Evolutionary conservation across 2,113 vertebrate genomes (phyloP).

Genomic region (Cebus imitator): DNA sequence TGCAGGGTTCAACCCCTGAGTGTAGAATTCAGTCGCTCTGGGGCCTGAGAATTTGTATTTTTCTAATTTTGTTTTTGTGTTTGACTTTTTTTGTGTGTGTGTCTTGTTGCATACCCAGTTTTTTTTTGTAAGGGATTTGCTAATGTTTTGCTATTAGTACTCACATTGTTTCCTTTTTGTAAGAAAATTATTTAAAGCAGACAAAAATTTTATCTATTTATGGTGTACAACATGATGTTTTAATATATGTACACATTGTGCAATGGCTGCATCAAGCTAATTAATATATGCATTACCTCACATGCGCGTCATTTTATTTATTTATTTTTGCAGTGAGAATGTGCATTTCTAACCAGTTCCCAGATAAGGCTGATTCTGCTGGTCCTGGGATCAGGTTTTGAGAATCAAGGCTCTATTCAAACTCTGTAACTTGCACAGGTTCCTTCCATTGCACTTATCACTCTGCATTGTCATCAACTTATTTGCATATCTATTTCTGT

Average conservation of each 20-base stretch:
- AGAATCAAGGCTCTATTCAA: neutral
- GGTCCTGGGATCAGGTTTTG: neutral
- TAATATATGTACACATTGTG: neutral
- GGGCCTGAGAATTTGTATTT: neutral
- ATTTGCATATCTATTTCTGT: neutral
- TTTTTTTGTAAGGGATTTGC: neutral
- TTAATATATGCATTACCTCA: neutral
- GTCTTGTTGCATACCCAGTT: too few species aligned
- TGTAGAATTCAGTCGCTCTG: neutral
- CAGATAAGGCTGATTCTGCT: neutral
- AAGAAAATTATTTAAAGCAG: neutral
- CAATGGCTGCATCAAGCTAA: neutral
- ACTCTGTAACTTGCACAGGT: neutral
- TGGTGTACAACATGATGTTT: neutral
- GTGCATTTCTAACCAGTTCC: neutral
- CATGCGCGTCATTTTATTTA: neutral
- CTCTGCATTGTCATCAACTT: neutral
- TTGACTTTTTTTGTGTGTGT: too few species aligned
- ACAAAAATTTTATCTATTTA: neutral
- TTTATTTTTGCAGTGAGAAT: neutral
- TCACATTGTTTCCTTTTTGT: neutral
- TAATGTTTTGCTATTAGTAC: neutral
- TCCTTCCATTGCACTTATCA: neutral
- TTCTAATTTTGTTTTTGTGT: too few species aligned
- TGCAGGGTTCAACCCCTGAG: too few species aligned